Evolutionary conservation across 2,888 invertebrate genomes (phyloP).

Genomic region (Eupithecia abbreviata): DNA sequence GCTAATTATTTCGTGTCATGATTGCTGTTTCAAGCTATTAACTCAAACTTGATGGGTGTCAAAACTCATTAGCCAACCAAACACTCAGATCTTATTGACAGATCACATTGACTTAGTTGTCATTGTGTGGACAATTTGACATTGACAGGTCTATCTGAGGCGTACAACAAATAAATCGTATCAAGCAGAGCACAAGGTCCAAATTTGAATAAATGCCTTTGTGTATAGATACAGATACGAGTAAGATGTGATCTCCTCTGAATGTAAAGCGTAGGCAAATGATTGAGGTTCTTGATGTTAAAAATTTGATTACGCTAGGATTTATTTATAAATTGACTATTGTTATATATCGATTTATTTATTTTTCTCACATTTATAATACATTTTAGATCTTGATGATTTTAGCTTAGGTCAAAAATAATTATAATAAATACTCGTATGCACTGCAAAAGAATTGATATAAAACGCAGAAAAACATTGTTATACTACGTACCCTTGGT

Average conservation of each 20-base stretch:
- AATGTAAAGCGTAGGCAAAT: conserved; percentile 41
- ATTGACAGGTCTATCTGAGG: conserved; percentile 40
- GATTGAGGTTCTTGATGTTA: conserved; percentile 23
- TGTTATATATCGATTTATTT: neutral
- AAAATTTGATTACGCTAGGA: conserved; percentile 17
- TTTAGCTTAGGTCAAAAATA: too few species aligned
- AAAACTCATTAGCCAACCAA: conserved; percentile 25
- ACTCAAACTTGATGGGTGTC: conserved; percentile 4
- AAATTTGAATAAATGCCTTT: conserved; percentile 30
- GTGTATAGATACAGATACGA: conserved; percentile 24
- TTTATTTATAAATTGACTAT: neutral
- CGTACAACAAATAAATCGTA: conserved; percentile 25
- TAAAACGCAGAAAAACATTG: neutral
- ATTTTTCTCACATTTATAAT: too few species aligned
- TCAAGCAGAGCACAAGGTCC: conserved; percentile 17
- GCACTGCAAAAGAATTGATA: too few species aligned
- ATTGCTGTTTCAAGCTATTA: neutral
- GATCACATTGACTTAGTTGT: conserved; percentile 30
- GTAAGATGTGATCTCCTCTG: conserved; percentile 37
- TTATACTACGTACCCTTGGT: neutral
- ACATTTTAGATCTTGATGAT: too few species aligned
- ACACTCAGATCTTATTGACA: conserved; percentile 22
- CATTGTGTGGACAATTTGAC: conserved; percentile 33
- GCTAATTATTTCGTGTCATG: neutral
- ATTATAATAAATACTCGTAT: too few species aligned